Conservation (phyloP, 2,888 invertebrate genomes). For the Ochropleura plecta region DNA sequence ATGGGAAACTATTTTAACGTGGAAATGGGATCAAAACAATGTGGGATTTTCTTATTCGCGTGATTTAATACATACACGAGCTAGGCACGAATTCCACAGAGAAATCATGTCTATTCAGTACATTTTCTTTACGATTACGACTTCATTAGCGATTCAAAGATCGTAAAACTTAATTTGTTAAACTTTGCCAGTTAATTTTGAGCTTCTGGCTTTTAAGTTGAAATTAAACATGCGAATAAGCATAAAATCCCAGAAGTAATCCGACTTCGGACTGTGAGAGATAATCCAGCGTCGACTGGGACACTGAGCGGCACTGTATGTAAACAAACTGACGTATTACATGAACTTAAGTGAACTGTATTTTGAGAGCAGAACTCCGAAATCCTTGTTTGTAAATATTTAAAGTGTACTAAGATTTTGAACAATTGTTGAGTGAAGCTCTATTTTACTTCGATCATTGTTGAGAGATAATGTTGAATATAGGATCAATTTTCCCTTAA, state of each 20-base stretch:
- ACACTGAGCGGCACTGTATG: slow-evolving; percentile 25
- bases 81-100: not conserved
- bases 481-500: slow-evolving; percentile 15
- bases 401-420: slow-evolving; percentile 25
- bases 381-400: slow-evolving; percentile 36
- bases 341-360: slow-evolving; percentile 36
- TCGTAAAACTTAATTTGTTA: slow-evolving; percentile 45
- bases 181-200: slow-evolving; percentile 50
- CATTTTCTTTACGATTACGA: slow-evolving; percentile 36
- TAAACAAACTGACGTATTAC: slow-evolving; percentile 33
- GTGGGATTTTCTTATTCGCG: not conserved
- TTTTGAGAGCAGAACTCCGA: slow-evolving; percentile 22
- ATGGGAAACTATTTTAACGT: slow-evolving; percentile 4
- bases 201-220: slow-evolving; percentile 45
- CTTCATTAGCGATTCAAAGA: slow-evolving; percentile 33
- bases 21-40: not conserved
- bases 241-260: slow-evolving; percentile 39
- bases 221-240: slow-evolving; percentile 51
- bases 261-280: slow-evolving; percentile 34
- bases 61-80: not conserved
- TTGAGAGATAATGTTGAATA: slow-evolving; percentile 8
- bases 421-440: slow-evolving; percentile 6
- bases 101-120: slow-evolving; percentile 8
- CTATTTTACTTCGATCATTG: slow-evolving; percentile 27
- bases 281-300: slow-evolving; percentile 38